Base-by-base conservation (phyloP, 2,888 invertebrate genomes). In the Lasioglossum calceatum region DNA sequence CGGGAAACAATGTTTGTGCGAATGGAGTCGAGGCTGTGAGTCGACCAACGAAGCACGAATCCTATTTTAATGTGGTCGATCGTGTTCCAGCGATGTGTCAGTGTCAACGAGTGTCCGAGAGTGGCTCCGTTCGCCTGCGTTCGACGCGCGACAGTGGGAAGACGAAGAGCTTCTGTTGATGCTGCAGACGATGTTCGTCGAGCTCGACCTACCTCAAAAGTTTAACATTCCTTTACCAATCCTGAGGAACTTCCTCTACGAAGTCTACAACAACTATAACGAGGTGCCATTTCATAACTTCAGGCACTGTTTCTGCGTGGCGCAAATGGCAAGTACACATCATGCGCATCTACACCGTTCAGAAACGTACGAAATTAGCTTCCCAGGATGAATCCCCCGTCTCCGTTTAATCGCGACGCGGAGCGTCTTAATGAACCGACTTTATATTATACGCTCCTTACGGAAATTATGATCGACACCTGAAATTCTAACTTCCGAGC, bases 221-320 rank as follows among this genome's bases (percentile, higher is more conserved):
- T 98, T 98, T 94, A 97, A 97, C 95, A 97, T 98, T 93, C 97
- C 97, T 93, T 96, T 97, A 92, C 96, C 96, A 85, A 97, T 96
- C 82, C 95, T 97, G 89, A 96, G 97, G 89, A 97, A 97, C 95
- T 97, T 97, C 96, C 96, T 97, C 79, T 97, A 97, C 94, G 97
- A 97, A 95, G 97, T 97, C 91, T 97, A 97, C 95, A 97, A 97
- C 95, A 97, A 97, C 95, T 98, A 98, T 96, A 97, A 98, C 95
- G 98, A 98, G 95, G 98, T 98, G 94, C 98, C 98, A 87, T 98
- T 98, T 95, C 98, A 98, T 95, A 98, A 98, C 96, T 98, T 98
- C 95, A 96, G 98, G 90, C 98, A 98, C 94, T 98, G 98, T 95
- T 98, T 98, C 95, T 98, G 98, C 96, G 98, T 98, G 89, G 97